Base-by-base conservation (phyloP, 2,888 invertebrate genomes). In the Entomobrya proxima region DNA sequence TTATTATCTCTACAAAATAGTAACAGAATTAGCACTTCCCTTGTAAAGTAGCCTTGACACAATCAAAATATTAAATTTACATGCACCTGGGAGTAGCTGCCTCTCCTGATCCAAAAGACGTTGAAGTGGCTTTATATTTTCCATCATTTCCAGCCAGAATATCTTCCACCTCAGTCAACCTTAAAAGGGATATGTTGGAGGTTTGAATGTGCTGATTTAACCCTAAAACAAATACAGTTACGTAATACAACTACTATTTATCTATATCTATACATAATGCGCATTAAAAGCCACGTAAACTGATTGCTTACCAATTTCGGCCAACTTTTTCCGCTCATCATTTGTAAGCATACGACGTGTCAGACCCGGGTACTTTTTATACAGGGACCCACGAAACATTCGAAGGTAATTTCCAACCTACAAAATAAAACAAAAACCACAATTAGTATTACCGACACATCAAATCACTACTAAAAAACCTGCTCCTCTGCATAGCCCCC, bases 341-440 rank as follows among this genome's bases (percentile, higher is more conserved):
- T 98, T 96, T 0, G 97, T 98, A 3, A 99, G 95, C 6, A 98
- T 95, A 90, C 99, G 94, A 91, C 99, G 94, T 93, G 95, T 98
- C 95, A 99, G 96, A 88, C 98, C 98, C 91, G 99, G 99, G 92
- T 98, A 99, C 91, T 97, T 96, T 93, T 99, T 99, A 92, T 99
- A 99, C 0, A 99, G 93, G 0, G 98, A 98, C 74, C 99, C 99
- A 87, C 99, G 95, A 92, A 99, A 99, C 90, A 99, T 94, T 44
- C 99, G 96, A 89, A 99, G 93, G 92, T 99, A 99, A 91, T 98
- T 98, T 24, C 99, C 99, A 85, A 98, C 97, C 96, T 96, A 91
- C 52, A 91, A 11, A 5, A 35, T 47, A 24, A 91, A 88, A 21
- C 88, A 82, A 37, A 55, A 2, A 3, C 9, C 44, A 78, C 37